Conservation (phyloP, 1,140 invertebrate genomes). For the Heliconius hermathena region DNA sequence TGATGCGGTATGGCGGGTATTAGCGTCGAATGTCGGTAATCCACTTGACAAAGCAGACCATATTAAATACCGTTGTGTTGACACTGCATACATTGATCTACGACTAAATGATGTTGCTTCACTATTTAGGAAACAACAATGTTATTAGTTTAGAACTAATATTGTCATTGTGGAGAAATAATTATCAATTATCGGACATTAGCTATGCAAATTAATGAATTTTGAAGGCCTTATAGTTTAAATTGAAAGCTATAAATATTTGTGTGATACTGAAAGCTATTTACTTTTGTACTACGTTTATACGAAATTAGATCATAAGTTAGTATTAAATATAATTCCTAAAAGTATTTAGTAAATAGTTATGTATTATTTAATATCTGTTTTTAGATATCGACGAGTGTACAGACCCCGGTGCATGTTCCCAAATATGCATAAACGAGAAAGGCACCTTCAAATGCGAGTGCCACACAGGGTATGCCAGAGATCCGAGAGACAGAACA, state of each 20-base stretch:
- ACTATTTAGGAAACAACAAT: slow-evolving; percentile 2
- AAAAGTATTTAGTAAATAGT: background rate
- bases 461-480: slow-evolving; percentile 92
- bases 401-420: slow-evolving; percentile 92
- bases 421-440: slow-evolving; percentile 95
- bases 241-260: background rate
- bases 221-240: background rate
- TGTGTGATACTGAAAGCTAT: background rate
- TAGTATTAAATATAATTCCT: too few species aligned
- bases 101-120: background rate
- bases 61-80: slow-evolving; percentile 12
- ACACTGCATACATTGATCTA: background rate
- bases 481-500: slow-evolving; percentile 91
- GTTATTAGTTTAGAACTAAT: background rate
- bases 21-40: slow-evolving; percentile 35
- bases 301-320: background rate
- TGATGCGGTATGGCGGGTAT: slow-evolving; percentile 32
- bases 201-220: background rate
- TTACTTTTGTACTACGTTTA: background rate
- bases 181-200: slow-evolving; percentile 7
- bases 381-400: slow-evolving; percentile 96
- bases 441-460: slow-evolving; percentile 96
- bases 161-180: background rate
- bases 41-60: slow-evolving; percentile 26
- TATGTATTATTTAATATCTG: background rate